Evolutionary conservation across 2,113 vertebrate species (phyloP).

Genomic region (Psammodynastes pulverulentus): DNA sequence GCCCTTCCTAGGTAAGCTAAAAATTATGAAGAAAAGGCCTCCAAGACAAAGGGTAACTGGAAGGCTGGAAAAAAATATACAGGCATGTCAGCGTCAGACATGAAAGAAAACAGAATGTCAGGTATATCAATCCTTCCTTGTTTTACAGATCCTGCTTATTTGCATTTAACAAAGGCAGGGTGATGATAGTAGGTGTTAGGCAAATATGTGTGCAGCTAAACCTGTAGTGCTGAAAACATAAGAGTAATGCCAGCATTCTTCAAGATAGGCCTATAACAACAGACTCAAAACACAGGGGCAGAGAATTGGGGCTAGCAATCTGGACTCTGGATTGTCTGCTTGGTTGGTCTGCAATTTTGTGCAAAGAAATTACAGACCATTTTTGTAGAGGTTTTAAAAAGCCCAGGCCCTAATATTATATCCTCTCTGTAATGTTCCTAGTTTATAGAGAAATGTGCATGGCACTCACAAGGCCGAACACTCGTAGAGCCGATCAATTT

Average conservation of each 20-base stretch:
- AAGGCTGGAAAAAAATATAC: conserved; percentile 56
- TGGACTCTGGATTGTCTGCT: conserved; percentile 1
- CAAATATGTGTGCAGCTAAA: conserved; percentile 46
- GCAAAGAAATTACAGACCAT: conserved; percentile 29
- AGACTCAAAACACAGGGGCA: conserved; percentile 27
- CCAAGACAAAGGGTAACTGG: conserved; percentile 79
- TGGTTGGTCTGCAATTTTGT: conserved; percentile 42
- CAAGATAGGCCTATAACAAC: conserved; percentile 36
- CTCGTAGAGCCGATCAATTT: conserved; percentile 90
- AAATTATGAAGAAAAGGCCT: conserved; percentile 87
- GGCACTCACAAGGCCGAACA: conserved; percentile 84
- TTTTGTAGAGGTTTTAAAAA: conserved; percentile 4
- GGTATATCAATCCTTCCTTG: conserved; percentile 66
- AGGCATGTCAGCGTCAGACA: conserved; percentile 51
- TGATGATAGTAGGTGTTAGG: conserved; percentile 58
- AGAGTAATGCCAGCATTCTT: conserved; percentile 35
- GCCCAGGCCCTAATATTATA: background rate
- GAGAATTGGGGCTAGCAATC: conserved; percentile 15
- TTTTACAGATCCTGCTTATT: conserved; percentile 59
- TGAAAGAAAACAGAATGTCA: conserved; percentile 66
- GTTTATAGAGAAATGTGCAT: conserved; percentile 94
- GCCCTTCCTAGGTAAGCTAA: conserved; percentile 92
- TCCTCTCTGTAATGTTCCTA: conserved; percentile 70
- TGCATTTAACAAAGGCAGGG: conserved; percentile 56
- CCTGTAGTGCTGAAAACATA: conserved; percentile 49